phyloP scores from a whole-genome alignment of 2,888 invertebrate species.

The Parnassius apollo region DNA sequence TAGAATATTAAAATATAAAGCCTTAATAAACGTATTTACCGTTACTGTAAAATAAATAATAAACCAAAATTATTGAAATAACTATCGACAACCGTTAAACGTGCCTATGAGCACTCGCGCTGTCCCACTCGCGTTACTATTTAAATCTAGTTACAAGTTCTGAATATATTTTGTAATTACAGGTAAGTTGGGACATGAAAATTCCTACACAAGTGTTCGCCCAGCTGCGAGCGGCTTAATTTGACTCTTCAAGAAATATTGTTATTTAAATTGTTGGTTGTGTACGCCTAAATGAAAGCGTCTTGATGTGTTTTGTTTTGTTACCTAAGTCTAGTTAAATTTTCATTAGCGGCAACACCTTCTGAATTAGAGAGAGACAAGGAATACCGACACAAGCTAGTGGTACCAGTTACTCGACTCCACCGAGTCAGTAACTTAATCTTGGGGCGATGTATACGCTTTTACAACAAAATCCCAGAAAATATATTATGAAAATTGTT shows the following conservation, averaged over 20 bases:
- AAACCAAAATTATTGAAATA: no score
- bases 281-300: slow-evolving; percentile 21
- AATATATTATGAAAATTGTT: no score
- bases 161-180: slow-evolving; percentile 80
- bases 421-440: no score
- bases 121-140: slow-evolving; percentile 60
- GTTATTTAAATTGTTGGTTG: slow-evolving; percentile 44
- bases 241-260: slow-evolving; percentile 56
- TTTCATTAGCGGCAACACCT: slow-evolving; percentile 8
- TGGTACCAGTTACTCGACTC: no score
- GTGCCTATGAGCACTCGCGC: slow-evolving; percentile 35
- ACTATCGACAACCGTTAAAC: slow-evolving; percentile 29
- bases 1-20: no score
- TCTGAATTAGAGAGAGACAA: not conserved
- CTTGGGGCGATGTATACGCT: no score
- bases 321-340: slow-evolving; percentile 1
- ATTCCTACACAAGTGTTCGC: slow-evolving; percentile 50
- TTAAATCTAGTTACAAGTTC: slow-evolving; percentile 80
- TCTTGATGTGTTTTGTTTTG: slow-evolving; percentile 18
- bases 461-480: no score
- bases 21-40: not conserved
- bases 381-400: not conserved
- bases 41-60: no score
- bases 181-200: slow-evolving; percentile 73
- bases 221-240: slow-evolving; percentile 60